Base-by-base conservation (phyloP, 2,797 vertebrate genomes). In the Neopelma chrysocephalum region DNA sequence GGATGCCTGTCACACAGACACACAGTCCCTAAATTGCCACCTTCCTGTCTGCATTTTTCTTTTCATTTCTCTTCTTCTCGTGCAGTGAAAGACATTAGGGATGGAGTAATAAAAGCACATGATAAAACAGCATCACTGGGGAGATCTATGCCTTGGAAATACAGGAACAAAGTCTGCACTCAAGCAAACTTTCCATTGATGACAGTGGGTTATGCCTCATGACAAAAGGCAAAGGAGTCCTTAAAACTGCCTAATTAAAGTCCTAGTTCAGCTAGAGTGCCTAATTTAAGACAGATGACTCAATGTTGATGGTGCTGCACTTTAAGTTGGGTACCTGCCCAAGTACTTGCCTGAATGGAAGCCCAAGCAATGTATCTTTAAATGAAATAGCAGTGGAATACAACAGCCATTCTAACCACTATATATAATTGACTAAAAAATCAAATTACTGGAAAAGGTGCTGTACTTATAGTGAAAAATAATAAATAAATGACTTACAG, bases 371-470 rank as follows among this genome's bases (percentile, higher is more conserved):
- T 80, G 42, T 87, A 71, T 89, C 84, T 87, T 91, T 82, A 95
- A 90, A 92, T 82, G 78, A 96, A 94, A 83, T 16, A 75, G 57
- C 54, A 36, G 34, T 80, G 87, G 89, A 93, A 87, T 87, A 50
- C 64, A 91, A 47, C 21, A 12, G 45, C 45, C 53, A 10, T 94
- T 87, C 71, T 60, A 95, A 80, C 68, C 92, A 92, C 64, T 93
- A 82, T 65, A 78, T 94, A 80, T 96, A 96, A 96, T 92, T 96
- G 94, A 85, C 82, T 34, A 89, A 96, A 95, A 96, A 91, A 96
- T 89, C 78, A 93, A 94, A 96, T 95, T 61, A 47, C 82, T 82
- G 68, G 50, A 96, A 96, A 91, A 94, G 90, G 82, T 95, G 76
- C 68, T 91, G 68, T 53, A 78, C 87, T 95, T 92, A 87, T 16